Conservation (phyloP, 2,113 vertebrate genomes). For the Smithornis capensis region DNA sequence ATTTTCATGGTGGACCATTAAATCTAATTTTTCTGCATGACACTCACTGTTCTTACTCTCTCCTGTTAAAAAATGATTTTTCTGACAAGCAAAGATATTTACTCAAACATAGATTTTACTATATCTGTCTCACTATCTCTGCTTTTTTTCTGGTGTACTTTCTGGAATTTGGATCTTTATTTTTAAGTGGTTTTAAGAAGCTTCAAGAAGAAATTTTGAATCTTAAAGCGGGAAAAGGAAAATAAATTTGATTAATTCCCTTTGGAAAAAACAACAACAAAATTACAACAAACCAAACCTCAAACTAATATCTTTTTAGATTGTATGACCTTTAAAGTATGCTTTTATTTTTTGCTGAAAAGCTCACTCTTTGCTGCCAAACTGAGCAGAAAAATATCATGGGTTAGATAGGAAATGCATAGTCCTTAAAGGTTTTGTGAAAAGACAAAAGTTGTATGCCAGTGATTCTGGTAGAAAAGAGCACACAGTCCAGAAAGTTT, state of each 20-base stretch:
- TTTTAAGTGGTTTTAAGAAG: not conserved
- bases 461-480: not conserved
- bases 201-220: not conserved
- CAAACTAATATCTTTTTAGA: not conserved
- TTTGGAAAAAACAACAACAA: not conserved
- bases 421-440: not conserved
- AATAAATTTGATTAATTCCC: not conserved
- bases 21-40: conserved; percentile 27
- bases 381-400: not conserved
- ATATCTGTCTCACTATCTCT: not conserved
- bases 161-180: not conserved
- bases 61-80: conserved; percentile 34
- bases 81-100: not conserved
- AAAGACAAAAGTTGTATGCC: not conserved
- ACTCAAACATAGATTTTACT: not conserved
- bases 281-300: too few species aligned
- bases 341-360: not conserved
- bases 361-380: not conserved
- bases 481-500: not conserved
- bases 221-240: not conserved
- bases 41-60: not conserved
- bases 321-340: not conserved
- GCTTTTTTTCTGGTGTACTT: not conserved
- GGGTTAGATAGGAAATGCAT: not conserved
- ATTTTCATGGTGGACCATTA: not conserved